Conservation (phyloP, 2,797 vertebrate genomes). For the Onychomys torridus region DNA sequence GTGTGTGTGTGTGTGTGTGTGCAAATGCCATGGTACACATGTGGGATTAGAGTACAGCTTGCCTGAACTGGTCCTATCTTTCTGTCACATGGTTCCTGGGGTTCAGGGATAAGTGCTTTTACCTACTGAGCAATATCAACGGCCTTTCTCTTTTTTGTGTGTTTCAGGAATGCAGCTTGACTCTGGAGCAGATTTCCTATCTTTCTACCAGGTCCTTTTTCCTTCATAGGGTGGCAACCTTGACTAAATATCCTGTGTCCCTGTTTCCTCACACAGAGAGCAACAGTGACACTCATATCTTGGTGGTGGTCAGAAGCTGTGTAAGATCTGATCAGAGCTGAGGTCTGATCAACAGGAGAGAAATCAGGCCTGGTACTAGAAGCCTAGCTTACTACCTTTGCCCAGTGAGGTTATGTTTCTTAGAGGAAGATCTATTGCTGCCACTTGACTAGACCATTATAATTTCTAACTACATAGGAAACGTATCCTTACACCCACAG, state of each 20-base stretch:
- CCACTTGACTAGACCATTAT: too few relatives aligned
- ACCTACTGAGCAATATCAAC: background rate
- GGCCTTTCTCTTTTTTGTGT: background rate
- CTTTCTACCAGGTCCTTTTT: background rate
- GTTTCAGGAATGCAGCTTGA: background rate
- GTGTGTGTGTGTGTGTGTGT: background rate
- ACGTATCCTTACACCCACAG: background rate
- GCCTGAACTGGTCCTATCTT: background rate
- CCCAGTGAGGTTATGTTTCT: background rate
- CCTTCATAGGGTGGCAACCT: background rate
- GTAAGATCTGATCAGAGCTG: background rate
- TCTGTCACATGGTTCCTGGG: background rate
- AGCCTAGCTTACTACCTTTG: too few relatives aligned
- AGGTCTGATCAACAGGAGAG: background rate
- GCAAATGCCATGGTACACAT: too few relatives aligned
- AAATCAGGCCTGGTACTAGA: background rate
- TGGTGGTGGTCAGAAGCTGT: background rate
- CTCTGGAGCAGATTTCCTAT: background rate
- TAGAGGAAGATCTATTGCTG: background rate
- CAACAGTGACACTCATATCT: background rate
- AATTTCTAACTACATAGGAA: too few relatives aligned
- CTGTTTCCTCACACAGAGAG: background rate
- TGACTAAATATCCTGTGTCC: background rate
- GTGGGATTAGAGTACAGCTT: background rate
- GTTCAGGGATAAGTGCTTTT: background rate